phyloP scores from a whole-genome alignment of 1,140 invertebrate genomes.

The Polypedilum pembai region DNA sequence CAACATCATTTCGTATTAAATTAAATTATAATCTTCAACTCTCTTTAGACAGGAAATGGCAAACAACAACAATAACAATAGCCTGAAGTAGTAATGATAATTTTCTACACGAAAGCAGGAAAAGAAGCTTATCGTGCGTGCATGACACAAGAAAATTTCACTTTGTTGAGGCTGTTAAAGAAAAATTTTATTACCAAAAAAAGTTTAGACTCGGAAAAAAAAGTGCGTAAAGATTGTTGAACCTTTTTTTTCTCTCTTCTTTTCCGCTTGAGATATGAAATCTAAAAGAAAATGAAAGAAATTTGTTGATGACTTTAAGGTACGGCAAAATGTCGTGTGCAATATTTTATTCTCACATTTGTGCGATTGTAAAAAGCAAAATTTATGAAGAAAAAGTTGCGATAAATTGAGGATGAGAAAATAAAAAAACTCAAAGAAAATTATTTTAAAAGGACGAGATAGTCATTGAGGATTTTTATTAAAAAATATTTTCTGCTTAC shows the following conservation, averaged over 20 bases:
- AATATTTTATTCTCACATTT: no score
- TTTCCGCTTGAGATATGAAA: no score
- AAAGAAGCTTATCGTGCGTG: conserved; percentile 16
- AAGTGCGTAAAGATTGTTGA: neutral
- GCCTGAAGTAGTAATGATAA: neutral
- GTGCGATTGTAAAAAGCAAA: no score
- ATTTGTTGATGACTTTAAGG: no score
- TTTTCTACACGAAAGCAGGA: neutral
- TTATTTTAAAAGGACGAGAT: no score
- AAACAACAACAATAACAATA: neutral
- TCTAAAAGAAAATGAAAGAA: no score
- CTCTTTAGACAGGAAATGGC: neutral
- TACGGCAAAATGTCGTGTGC: neutral
- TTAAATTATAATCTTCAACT: neutral
- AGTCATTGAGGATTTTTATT: no score
- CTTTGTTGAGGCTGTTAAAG: neutral
- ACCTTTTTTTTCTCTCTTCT: no score
- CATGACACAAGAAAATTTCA: neutral
- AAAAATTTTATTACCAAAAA: neutral
- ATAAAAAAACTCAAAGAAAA: no score
- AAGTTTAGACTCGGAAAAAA: neutral
- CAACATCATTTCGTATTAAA: neutral
- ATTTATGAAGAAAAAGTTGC: no score
- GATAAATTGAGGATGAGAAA: no score
- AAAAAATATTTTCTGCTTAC: no score